phyloP scores from a whole-genome alignment of 2,797 vertebrate species.

The Pitangus sulphuratus region DNA sequence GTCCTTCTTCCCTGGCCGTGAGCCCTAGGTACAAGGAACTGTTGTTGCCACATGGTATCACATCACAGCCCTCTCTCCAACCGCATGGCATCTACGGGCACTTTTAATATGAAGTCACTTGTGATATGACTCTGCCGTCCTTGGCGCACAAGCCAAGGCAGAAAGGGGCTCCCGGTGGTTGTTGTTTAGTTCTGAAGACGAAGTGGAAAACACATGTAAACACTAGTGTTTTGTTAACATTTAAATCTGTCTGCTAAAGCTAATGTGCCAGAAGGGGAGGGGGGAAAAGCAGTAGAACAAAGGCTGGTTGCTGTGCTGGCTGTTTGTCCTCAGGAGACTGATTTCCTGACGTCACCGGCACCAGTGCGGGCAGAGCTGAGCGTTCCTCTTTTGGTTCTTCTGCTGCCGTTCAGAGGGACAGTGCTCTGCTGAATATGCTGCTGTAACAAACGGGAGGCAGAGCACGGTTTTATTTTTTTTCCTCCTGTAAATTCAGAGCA shows the following conservation, averaged over 20 bases:
- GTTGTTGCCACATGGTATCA: not conserved
- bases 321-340: conserved; percentile 33
- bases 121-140: fast-evolving
- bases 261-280: not conserved
- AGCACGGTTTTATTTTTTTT: not conserved
- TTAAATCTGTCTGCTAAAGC: conserved; percentile 5
- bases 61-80: not conserved
- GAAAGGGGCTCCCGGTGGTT: not conserved
- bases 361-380: not conserved
- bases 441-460: not conserved
- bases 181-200: not conserved
- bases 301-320: conserved; percentile 26
- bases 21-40: not conserved
- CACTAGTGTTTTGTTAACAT: not conserved
- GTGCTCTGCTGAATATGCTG: not conserved
- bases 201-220: not conserved
- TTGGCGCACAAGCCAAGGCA: not conserved
- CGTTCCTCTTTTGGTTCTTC: not conserved
- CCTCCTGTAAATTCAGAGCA: conserved; percentile 25
- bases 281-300: not conserved
- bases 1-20: not conserved
- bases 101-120: not conserved
- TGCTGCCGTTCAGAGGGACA: not conserved
- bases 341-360: conserved; percentile 1
- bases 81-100: not conserved